Evolutionary conservation across 2,113 vertebrate species (phyloP), one percentile per base, ranked within the genome.

Genomic region (Cepphus grylle): DNA sequence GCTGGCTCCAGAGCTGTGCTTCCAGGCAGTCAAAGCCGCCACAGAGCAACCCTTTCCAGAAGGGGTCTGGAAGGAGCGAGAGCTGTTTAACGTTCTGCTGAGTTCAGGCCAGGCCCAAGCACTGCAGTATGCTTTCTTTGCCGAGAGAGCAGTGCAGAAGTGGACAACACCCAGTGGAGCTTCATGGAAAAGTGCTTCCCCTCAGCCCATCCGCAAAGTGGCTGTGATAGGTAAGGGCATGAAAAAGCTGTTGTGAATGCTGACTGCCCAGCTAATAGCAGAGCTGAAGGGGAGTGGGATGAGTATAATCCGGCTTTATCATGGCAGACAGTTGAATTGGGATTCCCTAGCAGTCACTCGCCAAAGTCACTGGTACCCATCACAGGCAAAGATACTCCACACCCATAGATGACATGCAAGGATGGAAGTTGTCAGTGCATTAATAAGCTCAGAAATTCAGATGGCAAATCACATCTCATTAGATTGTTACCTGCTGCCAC

Each of bases 51-150:
- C 99, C 32, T 99, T 98, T 10, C 29, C 82, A 22, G 95, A 96
- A 38, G 99, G 99, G 4, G 96, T 98, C 81, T 67, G 88, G 94
- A 97, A 96, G 56, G 99, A 99, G 87, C 61, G 4, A 32, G 98
- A 98, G 76, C 97, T 99, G 55, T 98, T 99, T 81, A 30, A 6
- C 7, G 66, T 98, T n/a, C 98, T 99, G 45, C 95, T 94, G 71
- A 69, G 9, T 11, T 99, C 99, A 5, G 98, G 97, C 16, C 99
- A 99, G 97, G 98, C 99, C 8, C 98, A 4, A 4, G 99, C 99
- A 34, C 95, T 99, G 95, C 99, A 99, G 94, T 99, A 99, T 74
- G 97, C 94, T 8, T 99, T 99, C 98, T 98, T 99, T 6, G 98
- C 99, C 3, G 98, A 99, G 97, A 98, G 98, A 94, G 95, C 71